These are phyloP conservation scores for Porites evermanni DNA, from an alignment of 92 coral and sea anemone species.

Conservation along the genomic window DNA sequence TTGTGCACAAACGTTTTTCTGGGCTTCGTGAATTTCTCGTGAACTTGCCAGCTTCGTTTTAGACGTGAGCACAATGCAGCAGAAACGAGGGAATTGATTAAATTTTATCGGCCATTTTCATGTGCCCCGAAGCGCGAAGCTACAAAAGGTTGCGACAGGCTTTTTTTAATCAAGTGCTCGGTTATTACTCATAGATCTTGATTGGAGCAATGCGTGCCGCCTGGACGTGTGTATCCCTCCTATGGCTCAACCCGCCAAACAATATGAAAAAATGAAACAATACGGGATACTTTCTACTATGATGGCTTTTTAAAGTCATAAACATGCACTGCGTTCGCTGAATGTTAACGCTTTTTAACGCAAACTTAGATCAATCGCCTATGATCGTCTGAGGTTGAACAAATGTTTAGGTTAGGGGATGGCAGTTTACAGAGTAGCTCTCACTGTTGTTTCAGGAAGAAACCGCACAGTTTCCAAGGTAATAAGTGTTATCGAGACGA, in stretches of 20 bases:
- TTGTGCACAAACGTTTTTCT: background rate
- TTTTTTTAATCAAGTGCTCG: constrained; percentile 40
- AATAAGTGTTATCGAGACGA: background rate
- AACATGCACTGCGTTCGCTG: background rate
- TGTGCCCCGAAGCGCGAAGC: constrained; percentile 65
- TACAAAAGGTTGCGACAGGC: constrained; percentile 49
- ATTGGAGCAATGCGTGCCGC: constrained; percentile 35
- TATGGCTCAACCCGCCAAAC: background rate
- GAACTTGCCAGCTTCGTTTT: background rate
- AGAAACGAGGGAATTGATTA: constrained; percentile 32
- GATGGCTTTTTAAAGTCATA: too few relatives aligned
- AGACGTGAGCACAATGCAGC: background rate
- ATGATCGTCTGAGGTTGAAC: constrained; percentile 3
- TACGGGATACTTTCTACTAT: too few relatives aligned
- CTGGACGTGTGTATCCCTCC: background rate
- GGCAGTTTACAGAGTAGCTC: background rate
- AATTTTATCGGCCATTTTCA: constrained; percentile 44
- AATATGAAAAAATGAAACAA: background rate
- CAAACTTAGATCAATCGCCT: background rate
- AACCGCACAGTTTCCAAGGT: constrained; percentile 2
- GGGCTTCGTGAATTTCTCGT: background rate
- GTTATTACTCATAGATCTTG: constrained; percentile 37
- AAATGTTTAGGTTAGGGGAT: background rate
- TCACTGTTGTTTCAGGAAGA: background rate
- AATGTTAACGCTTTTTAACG: background rate